These are phyloP conservation scores for Sesia apiformis DNA, from an alignment of 2,888 invertebrate species.

Conservation along the genomic window DNA sequence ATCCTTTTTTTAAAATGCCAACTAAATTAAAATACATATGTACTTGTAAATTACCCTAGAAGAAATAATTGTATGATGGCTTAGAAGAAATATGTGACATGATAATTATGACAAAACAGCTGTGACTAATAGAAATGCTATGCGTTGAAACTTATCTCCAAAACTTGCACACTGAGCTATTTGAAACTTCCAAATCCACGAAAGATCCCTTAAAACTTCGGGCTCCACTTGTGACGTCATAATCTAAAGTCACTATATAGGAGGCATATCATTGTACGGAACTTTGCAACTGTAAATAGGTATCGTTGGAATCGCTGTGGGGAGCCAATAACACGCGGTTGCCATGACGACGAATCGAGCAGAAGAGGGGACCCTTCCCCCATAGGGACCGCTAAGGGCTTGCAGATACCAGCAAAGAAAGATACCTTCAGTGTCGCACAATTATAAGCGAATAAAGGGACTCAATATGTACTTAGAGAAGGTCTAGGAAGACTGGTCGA, in stretches of 20 bases:
- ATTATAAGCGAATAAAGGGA: conserved; percentile 3
- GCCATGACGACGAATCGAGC: conserved; percentile 49
- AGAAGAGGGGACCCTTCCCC: conserved; percentile 48
- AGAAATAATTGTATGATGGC: too few species aligned
- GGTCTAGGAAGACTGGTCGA: conserved; percentile 24
- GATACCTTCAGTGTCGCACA: conserved; percentile 29
- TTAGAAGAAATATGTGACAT: too few species aligned
- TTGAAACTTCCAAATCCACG: too few species aligned
- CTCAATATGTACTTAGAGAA: conserved; percentile 6
- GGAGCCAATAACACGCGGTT: conserved; percentile 66
- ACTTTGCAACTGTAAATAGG: conserved; percentile 21
- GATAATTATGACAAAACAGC: too few species aligned
- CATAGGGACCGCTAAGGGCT: conserved; percentile 38
- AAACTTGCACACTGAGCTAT: too few species aligned
- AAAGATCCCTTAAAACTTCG: too few species aligned
- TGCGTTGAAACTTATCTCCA: too few species aligned
- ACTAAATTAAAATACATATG: too few species aligned
- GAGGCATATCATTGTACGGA: conserved; percentile 18
- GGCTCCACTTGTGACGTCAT: conserved; percentile 17
- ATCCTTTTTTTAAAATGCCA: too few species aligned
- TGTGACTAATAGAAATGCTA: too few species aligned
- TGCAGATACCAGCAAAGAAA: conserved; percentile 44
- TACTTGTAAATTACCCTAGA: too few species aligned
- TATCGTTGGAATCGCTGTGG: conserved; percentile 43
- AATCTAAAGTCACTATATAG: conserved; percentile 21